Evolutionary conservation across 2,113 vertebrate genomes (phyloP).

Genomic region (Callithrix jacchus): DNA sequence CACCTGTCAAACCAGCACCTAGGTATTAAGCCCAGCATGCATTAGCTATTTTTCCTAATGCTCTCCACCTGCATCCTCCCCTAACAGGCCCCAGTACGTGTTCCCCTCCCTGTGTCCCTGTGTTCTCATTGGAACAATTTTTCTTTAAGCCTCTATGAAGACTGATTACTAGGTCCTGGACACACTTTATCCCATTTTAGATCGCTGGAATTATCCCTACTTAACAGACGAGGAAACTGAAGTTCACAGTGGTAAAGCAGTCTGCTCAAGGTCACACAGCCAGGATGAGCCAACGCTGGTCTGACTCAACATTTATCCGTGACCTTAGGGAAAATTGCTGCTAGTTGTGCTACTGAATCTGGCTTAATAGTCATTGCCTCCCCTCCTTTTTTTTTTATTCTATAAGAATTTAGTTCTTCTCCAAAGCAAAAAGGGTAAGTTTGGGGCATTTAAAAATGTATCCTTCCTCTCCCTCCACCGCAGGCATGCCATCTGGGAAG

Average conservation of each 20-base stretch:
- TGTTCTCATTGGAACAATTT: neutral
- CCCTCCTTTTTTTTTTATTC: no score
- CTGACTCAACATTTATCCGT: neutral
- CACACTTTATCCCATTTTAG: neutral
- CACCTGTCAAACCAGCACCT: no score
- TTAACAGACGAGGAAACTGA: neutral
- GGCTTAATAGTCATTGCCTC: neutral
- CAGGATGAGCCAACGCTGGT: neutral
- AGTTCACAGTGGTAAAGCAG: constrained; percentile 14
- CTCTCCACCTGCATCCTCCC: no score
- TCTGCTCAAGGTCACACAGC: constrained; percentile 37
- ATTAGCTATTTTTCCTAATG: no score
- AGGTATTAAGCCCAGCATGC: no score
- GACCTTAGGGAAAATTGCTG: neutral
- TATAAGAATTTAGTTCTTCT: constrained; percentile 8
- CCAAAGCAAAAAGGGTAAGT: neutral
- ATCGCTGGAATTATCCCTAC: neutral
- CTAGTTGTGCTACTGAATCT: neutral
- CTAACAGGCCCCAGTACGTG: no score
- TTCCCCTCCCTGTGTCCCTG: no score
- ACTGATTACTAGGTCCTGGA: neutral
- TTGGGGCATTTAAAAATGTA: neutral
- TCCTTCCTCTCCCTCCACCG: fast-evolving
- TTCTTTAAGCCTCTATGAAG: neutral
- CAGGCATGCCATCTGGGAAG: neutral